Evolutionary conservation across 1,140 invertebrate species (phyloP), one percentile per base, ranked within the genome.

Genomic region (Penaeus japonicus): DNA sequence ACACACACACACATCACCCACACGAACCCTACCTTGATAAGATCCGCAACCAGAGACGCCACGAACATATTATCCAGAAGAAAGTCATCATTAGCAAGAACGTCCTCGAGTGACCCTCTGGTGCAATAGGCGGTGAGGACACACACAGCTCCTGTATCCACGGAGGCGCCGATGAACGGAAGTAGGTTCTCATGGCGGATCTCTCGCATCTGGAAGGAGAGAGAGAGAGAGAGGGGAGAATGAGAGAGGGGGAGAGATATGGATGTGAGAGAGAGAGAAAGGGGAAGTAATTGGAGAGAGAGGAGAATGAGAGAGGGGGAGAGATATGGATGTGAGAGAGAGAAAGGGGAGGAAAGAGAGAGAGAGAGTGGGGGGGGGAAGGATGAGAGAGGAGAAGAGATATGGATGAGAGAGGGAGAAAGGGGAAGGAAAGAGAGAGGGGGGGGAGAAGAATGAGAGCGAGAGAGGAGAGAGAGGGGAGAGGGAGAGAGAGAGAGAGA

Each of bases 1-100:
- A n/a, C n/a, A n/a, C n/a, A n/a, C 24, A 18, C 27, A 78, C 75
- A 35, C 32, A 35, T 1, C n/a, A 35, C 73, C 73, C 24, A 24
- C 2, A 15, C 12, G 5, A n/a, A 17, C 15, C 0, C 32, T 79
- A 89, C 89, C 89, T 89, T 89, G 27, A 89, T 87, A 87, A 97
- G 96, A 92, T 98, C 97, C 17, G 95, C 96, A 18, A 97, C 96
- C 54, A 98, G 93, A 35, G 96, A 97, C 53, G 96, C 96, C 91
- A 97, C 95, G 92, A 97, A 97, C 96, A 97, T 97, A 91, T 96
- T 96, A 92, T 97, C 97, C 91, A 97, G 93, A 92, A 96, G 97
- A 47, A 97, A 96, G 92, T 97, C 96, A 91, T 97, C 96, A 91
- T 97, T 97, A 91, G 97, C 96, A 83, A 98, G 93, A 91, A 98